These are phyloP conservation scores for Microctonus aethiopoides DNA, from an alignment of 2,888 invertebrate species.

Conservation along the genomic window DNA sequence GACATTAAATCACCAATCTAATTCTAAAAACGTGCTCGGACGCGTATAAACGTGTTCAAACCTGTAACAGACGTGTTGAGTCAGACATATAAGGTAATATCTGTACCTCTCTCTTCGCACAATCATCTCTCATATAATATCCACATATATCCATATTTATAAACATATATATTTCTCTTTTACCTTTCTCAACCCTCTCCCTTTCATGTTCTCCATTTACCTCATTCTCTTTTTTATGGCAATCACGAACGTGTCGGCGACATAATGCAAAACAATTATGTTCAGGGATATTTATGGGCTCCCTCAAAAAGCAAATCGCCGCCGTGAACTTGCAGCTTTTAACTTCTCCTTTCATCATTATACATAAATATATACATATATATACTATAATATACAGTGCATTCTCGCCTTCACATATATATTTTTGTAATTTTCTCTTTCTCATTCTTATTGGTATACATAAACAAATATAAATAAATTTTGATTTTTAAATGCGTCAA, in stretches of 20 bases:
- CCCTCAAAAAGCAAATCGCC: constrained; percentile 11
- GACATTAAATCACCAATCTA: too few relatives aligned
- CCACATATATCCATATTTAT: too few relatives aligned
- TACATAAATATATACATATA: too few relatives aligned
- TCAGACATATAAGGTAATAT: too few relatives aligned
- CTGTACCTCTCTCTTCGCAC: too few relatives aligned
- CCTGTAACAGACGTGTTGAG: too few relatives aligned
- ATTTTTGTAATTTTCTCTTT: background rate
- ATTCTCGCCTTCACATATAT: background rate
- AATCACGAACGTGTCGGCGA: constrained; percentile 35
- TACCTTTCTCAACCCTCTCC: too few relatives aligned
- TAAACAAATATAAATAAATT: background rate
- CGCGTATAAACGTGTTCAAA: too few relatives aligned
- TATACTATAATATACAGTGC: background rate
- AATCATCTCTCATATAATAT: too few relatives aligned
- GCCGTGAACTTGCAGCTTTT: constrained; percentile 18
- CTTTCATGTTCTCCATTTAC: background rate
- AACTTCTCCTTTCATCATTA: constrained; percentile 1
- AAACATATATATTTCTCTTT: too few relatives aligned
- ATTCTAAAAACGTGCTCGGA: too few relatives aligned
- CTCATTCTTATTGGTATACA: background rate
- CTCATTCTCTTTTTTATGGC: background rate
- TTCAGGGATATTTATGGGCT: constrained; percentile 41
- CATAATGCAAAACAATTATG: constrained; percentile 48
- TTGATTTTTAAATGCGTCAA: constrained; percentile 21